phyloP scores from a whole-genome alignment of 1,140 invertebrate species.

The Magallana ariakensis region DNA sequence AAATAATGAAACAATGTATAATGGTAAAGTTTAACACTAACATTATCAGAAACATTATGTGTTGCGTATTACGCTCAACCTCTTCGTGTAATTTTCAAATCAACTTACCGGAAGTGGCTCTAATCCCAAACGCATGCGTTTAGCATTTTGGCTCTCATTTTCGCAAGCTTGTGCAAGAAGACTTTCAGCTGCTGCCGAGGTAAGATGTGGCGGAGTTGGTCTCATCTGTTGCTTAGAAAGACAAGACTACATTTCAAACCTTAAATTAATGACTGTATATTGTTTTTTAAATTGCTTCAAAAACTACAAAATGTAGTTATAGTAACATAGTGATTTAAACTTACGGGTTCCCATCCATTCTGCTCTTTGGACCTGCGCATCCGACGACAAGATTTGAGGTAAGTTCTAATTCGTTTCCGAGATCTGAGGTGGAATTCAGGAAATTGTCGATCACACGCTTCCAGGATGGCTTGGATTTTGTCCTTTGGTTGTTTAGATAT shows the following conservation, averaged over 20 bases:
- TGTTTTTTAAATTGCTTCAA: not conserved
- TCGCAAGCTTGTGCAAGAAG: conserved; percentile 96
- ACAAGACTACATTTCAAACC: conserved; percentile 38
- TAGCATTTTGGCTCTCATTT: conserved; percentile 97
- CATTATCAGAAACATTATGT: too few relatives aligned
- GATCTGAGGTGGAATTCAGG: conserved; percentile 97
- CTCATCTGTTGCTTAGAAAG: conserved; percentile 84
- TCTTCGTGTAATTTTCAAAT: not conserved
- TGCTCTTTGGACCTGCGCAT: conserved; percentile 94
- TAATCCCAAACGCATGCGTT: conserved; percentile 95
- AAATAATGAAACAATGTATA: too few relatives aligned
- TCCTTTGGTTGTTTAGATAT: conserved; percentile 98
- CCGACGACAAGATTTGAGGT: conserved; percentile 95
- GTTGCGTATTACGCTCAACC: too few relatives aligned
- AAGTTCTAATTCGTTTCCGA: conserved; percentile 95
- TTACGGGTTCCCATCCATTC: conserved; percentile 85
- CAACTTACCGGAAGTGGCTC: conserved; percentile 91
- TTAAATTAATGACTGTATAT: not conserved
- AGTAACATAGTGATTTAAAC: conserved; percentile 60
- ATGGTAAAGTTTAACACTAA: too few relatives aligned
- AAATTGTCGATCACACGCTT: conserved; percentile 97
- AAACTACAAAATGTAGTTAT: not conserved
- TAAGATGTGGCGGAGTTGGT: conserved; percentile 96
- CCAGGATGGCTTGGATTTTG: conserved; percentile 98
- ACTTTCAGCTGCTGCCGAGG: conserved; percentile 96